Evolutionary conservation across 1,140 invertebrate genomes (phyloP).

Genomic region (Panulirus ornatus): DNA sequence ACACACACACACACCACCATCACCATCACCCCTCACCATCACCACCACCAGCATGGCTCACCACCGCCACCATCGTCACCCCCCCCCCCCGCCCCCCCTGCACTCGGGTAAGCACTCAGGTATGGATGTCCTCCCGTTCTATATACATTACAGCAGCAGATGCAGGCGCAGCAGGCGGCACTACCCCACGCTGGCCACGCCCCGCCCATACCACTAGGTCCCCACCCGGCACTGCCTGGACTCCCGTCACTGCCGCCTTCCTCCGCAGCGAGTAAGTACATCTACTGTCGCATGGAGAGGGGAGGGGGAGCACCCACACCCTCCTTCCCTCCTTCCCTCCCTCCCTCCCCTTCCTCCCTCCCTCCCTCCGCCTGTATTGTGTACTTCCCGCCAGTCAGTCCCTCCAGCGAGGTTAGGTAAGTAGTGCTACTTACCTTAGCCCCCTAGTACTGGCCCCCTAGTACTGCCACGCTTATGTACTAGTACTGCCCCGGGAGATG

Average conservation of each 20-base stretch:
- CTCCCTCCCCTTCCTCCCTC: background rate
- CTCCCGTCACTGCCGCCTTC: slow-evolving; percentile 81
- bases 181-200: slow-evolving; percentile 85
- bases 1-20: too few relatives aligned
- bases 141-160: slow-evolving; percentile 85
- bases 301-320: background rate
- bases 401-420: too few relatives aligned
- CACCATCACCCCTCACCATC: too few relatives aligned
- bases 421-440: too few relatives aligned
- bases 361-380: too few relatives aligned
- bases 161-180: slow-evolving; percentile 89
- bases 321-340: background rate
- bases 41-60: too few relatives aligned
- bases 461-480: too few relatives aligned
- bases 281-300: background rate
- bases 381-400: background rate
- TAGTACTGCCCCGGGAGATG: background rate
- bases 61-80: too few relatives aligned
- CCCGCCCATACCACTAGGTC: slow-evolving; percentile 84
- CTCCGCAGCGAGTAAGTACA: slow-evolving; percentile 76
- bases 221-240: slow-evolving; percentile 83
- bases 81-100: too few relatives aligned
- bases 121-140: too few relatives aligned
- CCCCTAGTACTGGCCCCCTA: too few relatives aligned
- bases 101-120: too few relatives aligned